phyloP scores from a whole-genome alignment of 2,113 vertebrate genomes.

The Sisor rabdophorus region DNA sequence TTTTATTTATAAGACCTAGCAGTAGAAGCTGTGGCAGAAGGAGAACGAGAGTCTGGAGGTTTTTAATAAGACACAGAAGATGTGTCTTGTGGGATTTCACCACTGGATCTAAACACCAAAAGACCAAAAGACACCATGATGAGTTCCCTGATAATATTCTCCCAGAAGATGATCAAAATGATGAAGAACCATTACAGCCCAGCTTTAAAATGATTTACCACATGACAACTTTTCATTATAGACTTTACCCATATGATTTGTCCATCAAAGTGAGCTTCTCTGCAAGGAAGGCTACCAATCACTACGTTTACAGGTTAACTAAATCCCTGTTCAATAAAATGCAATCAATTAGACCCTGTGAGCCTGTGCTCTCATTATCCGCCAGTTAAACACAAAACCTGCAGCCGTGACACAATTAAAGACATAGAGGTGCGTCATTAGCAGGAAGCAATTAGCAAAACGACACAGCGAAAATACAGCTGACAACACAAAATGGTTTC shows the following conservation, averaged over 20 bases:
- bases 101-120: neutral
- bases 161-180: too few species aligned
- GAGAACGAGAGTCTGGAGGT: neutral
- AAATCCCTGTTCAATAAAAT: conserved; percentile 22
- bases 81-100: neutral
- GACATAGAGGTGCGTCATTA: neutral
- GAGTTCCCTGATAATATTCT: too few species aligned
- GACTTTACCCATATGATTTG: neutral
- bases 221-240: neutral
- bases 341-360: conserved; percentile 13
- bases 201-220: too few species aligned
- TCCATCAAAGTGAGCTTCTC: neutral
- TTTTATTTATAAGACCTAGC: conserved; percentile 27
- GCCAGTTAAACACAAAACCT: neutral
- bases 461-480: neutral
- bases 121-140: too few species aligned
- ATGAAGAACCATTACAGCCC: too few species aligned
- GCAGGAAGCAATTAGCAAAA: neutral
- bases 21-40: conserved; percentile 18
- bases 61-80: conserved; percentile 8
- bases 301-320: neutral
- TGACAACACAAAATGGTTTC: too few species aligned
- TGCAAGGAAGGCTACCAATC: conserved; percentile 1
- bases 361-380: neutral
- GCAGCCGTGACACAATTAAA: conserved; percentile 3